These are phyloP conservation scores for Suncus etruscus DNA, from an alignment of 2,113 vertebrate genomes.

Conservation along the genomic window DNA sequence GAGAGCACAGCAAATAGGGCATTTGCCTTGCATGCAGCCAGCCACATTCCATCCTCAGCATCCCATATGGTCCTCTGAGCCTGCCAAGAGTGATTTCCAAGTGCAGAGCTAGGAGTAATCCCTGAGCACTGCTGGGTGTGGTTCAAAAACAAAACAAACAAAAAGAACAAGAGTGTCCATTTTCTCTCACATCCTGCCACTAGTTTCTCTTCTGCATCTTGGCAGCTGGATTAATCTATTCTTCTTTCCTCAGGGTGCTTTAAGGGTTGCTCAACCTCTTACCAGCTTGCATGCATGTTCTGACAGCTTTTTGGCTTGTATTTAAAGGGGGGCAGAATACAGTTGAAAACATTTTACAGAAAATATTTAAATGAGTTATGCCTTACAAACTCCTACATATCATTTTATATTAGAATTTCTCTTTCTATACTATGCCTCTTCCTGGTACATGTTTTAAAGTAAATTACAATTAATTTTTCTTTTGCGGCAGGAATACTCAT, in stretches of 20 bases:
- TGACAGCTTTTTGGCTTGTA: background rate
- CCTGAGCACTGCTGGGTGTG: no score
- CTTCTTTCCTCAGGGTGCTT: background rate
- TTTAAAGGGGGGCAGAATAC: background rate
- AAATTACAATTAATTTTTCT: background rate
- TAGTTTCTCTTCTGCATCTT: background rate
- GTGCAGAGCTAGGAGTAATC: no score
- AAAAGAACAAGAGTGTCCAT: background rate
- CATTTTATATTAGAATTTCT: background rate
- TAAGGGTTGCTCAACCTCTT: background rate
- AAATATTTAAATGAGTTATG: background rate
- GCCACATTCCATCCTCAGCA: no score
- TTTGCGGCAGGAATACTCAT: background rate
- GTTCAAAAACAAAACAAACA: no score
- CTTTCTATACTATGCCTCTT: background rate
- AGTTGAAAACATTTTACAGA: constrained; percentile 4
- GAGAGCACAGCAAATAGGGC: no score
- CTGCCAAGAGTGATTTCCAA: no score
- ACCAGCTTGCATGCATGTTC: constrained; percentile 6
- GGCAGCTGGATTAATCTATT: background rate
- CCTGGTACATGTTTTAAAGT: background rate
- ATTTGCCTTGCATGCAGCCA: no score
- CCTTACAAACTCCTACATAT: background rate
- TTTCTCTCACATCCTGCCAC: no score
- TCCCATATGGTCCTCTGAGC: no score